Evolutionary conservation across 2,797 vertebrate genomes (phyloP), one percentile per base, ranked within the genome.

Genomic region (Anisognathus igniventris): DNA sequence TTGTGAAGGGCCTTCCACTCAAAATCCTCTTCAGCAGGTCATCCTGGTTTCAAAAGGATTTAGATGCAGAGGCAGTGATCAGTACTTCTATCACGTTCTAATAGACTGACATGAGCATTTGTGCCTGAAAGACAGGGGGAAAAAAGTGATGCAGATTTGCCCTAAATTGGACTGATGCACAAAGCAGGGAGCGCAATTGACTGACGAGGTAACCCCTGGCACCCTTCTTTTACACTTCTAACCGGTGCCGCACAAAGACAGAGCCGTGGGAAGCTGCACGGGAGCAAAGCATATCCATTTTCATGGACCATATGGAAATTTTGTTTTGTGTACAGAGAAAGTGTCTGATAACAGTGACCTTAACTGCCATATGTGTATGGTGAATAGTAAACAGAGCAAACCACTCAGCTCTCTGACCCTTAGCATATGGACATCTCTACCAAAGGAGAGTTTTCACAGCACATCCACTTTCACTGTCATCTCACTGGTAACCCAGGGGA

Each of bases 281-380:
- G 97, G 97, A 98, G 97, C 97, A 97, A 33, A 97, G 98, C 98
- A 87, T 97, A 98, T 99, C 98, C 98, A 98, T 98, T 99, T 99
- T 98, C 98, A 99, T 98, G 98, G 98, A 98, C 98, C 99, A 99
- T 99, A 99, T 99, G 99, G 99, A 99, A 99, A 99, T 99, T 98
- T 97, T 98, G 99, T 98, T 99, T 98, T 99, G 99, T 98, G 98
- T 97, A 98, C 98, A 97, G 98, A 97, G 98, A 98, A 98, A 98
- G 98, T 98, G 98, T 98, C 98, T 98, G 98, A 99, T 98, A 98
- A 98, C 97, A 97, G 97, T 99, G 98, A 99, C 99, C 99, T 98
- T 98, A 98, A 98, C 98, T 98, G 98, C 98, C 98, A 98, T 98
- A 98, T 98, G 98, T 96, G 98, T 98, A 98, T 98, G 95, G 98